Conservation (phyloP, 2,888 invertebrate species). For the Drosophila histrio region DNA sequence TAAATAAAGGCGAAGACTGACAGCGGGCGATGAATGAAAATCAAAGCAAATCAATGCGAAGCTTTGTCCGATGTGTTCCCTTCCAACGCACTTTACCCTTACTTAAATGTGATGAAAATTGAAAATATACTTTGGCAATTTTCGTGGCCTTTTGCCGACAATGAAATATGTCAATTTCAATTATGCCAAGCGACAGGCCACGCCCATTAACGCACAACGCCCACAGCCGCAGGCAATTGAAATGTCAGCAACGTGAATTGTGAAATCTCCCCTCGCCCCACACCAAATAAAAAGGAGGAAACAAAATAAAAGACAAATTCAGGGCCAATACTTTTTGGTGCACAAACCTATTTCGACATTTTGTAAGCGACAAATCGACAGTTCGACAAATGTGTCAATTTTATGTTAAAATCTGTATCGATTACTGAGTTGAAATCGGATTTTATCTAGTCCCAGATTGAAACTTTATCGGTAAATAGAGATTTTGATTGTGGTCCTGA, state of each 20-base stretch:
- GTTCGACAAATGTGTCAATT: conserved; percentile 71
- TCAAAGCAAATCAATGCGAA: conserved; percentile 75
- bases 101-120: conserved; percentile 65
- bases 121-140: conserved; percentile 79
- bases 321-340: conserved; percentile 10
- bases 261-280: conserved; percentile 13
- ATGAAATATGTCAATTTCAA: conserved; percentile 77
- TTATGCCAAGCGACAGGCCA: conserved; percentile 53
- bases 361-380: conserved; percentile 30
- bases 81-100: neutral
- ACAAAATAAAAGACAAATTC: conserved; percentile 3
- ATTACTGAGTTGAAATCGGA: conserved; percentile 42
- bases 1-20: conserved; percentile 66
- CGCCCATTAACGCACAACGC: conserved; percentile 1
- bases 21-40: conserved; percentile 69
- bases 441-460: conserved; percentile 18
- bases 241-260: conserved; percentile 36
- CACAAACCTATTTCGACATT: conserved; percentile 46
- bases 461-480: neutral
- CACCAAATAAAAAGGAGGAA: neutral
- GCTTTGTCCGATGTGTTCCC: conserved; percentile 19
- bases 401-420: conserved; percentile 58
- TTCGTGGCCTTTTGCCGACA: conserved; percentile 58
- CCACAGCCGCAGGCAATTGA: conserved; percentile 62
- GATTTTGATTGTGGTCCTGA: neutral